phyloP scores from a whole-genome alignment of 2,113 vertebrate genomes.

The Theristicus caerulescens region DNA sequence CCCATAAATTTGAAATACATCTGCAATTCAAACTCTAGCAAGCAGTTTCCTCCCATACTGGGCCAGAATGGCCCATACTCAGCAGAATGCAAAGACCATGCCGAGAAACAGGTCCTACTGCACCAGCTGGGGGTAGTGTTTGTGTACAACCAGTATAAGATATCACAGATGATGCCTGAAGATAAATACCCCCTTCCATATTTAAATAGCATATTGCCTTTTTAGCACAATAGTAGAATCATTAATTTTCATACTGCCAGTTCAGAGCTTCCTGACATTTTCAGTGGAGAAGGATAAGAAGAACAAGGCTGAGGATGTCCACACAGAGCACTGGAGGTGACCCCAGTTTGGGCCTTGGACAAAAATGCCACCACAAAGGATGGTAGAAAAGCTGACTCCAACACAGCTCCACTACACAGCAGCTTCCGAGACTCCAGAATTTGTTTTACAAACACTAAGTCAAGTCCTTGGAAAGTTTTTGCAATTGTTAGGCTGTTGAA shows the following conservation, averaged over 20 bases:
- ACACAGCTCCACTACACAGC: background rate
- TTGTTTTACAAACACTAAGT: background rate
- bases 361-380: background rate
- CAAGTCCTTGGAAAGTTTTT: fast-evolving
- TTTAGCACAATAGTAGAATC: background rate
- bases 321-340: background rate
- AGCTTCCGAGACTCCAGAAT: background rate
- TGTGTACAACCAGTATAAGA: background rate
- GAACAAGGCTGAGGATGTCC: background rate
- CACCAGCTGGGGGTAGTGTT: background rate
- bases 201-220: background rate
- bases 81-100: background rate
- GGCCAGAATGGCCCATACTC: background rate
- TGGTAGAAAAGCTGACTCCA: background rate
- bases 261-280: background rate
- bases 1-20: background rate
- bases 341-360: background rate
- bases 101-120: background rate
- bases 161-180: background rate
- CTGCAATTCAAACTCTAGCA: background rate
- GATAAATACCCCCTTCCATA: background rate
- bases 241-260: background rate
- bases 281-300: background rate
- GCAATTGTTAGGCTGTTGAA: fast-evolving
- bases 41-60: background rate